phyloP scores from a whole-genome alignment of 2,113 vertebrate species.

The Centropristis striata region DNA sequence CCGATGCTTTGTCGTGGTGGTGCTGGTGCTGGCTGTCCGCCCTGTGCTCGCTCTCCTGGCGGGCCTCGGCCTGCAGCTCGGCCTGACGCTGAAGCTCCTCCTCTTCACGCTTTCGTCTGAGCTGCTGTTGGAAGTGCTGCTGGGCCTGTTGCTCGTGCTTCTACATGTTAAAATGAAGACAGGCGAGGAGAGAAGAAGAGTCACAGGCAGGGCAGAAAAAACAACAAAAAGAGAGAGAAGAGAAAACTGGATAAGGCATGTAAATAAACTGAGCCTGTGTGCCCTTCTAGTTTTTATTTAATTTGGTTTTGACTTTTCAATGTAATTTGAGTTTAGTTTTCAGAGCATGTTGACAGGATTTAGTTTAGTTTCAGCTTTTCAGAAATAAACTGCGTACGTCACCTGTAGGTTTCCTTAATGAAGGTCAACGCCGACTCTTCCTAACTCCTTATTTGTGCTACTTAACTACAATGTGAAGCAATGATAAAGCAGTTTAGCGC shows the following conservation, averaged over 20 bases:
- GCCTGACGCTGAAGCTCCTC: constrained; percentile 93
- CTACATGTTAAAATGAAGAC: constrained; percentile 70
- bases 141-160: constrained; percentile 95
- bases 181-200: background rate
- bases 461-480: too few species aligned
- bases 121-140: constrained; percentile 94
- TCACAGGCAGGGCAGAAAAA: background rate
- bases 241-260: background rate
- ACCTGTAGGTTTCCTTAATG: too few species aligned
- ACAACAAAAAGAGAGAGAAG: background rate
- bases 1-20: constrained; percentile 83
- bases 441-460: too few species aligned
- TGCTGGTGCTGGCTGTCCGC: constrained; percentile 79
- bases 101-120: constrained; percentile 90
- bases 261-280: background rate
- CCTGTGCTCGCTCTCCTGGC: constrained; percentile 87
- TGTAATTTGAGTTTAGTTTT: too few species aligned
- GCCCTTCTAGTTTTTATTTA: too few species aligned
- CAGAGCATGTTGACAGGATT: too few species aligned
- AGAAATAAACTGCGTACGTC: too few species aligned
- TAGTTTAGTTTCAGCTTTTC: too few species aligned
- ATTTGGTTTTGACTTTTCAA: too few species aligned
- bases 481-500: too few species aligned
- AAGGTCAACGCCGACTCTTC: too few species aligned
- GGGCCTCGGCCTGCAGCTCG: constrained; percentile 89